Base-by-base conservation (phyloP, 1,140 invertebrate species). In the Lepidurus couesii region DNA sequence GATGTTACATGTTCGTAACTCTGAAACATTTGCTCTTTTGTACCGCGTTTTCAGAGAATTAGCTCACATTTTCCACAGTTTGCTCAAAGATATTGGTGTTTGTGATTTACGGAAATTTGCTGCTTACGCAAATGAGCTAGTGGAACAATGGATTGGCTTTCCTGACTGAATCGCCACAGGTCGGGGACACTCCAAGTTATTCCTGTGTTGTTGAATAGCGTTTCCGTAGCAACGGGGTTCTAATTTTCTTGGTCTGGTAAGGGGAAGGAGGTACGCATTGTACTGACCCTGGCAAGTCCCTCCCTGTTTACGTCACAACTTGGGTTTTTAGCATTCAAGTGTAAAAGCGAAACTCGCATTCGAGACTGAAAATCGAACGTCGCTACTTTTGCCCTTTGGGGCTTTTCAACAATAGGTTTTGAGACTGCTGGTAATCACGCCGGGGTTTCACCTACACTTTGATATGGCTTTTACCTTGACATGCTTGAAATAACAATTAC, bases 191-290 rank as follows among this genome's bases (percentile, higher is more conserved):
- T 9, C 16, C 16, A n/a, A 65, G 53, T 9, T n/a, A 65, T 21
- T 65, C 53, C 53, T 34, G 53, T 65, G 53, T 65, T 65, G 53
- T 65, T 65, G 53, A 65, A 65, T 65, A 21, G 16, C 53, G 53
- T 65, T 65, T 65, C 53, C 53, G 0, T 65, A 65, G 53, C n/a
- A 16, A 65, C 45, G 4, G 53, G 13, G 53, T 7, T 65, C 53
- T 65, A 65, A 13, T 65, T 65, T 65, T 34, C 34, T 21, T 65
- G 13, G 1, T 16, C 13, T 9, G 53, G 13, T 4, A 65, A 65
- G 53, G 53, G n/a, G 21, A 21, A 65, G 21, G 21, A 7, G 53
- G 53, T n/a, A 65, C 53, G 53, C 53, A 65, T 65, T 65, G 53
- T 65, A 65, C 53, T 65, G 53, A 65, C 53, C 53, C 53, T 21